phyloP scores from a whole-genome alignment of 2,888 invertebrate species.

The Megastigmus dorsalis region DNA sequence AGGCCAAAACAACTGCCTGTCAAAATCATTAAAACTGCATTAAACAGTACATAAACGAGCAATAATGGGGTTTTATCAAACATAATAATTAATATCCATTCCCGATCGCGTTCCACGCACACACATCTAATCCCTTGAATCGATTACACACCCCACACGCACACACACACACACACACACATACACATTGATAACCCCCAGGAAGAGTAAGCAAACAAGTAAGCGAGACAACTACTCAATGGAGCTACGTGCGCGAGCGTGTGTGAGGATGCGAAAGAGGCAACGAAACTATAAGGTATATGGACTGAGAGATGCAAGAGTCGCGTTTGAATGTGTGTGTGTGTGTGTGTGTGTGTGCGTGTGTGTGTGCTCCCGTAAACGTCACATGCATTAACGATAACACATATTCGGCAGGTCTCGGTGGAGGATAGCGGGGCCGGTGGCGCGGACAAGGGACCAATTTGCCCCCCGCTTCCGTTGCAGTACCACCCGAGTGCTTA shows the following conservation, averaged over 20 bases:
- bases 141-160: not conserved
- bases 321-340: not conserved
- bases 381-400: conserved; percentile 68
- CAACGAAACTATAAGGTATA: not conserved
- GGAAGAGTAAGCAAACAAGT: conserved; percentile 32
- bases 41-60: not conserved
- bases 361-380: conserved; percentile 24
- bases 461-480: conserved; percentile 72
- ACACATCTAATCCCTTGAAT: no score
- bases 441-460: conserved; percentile 72
- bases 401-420: conserved; percentile 66
- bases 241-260: not conserved
- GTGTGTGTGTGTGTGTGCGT: conserved; percentile 15
- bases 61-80: not conserved
- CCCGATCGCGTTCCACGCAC: no score
- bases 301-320: not conserved
- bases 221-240: not conserved
- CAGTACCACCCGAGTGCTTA: conserved; percentile 70
- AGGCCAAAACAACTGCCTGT: no score
- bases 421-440: conserved; percentile 65
- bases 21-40: no score
- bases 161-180: not conserved
- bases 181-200: not conserved
- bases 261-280: conserved; percentile 1
- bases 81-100: conserved; percentile 17